A percentile compares a stretch with the other conserved stretches of the same genome.
Conservation (phyloP, 1,140 invertebrate species). For the Batillaria attramentaria region DNA sequence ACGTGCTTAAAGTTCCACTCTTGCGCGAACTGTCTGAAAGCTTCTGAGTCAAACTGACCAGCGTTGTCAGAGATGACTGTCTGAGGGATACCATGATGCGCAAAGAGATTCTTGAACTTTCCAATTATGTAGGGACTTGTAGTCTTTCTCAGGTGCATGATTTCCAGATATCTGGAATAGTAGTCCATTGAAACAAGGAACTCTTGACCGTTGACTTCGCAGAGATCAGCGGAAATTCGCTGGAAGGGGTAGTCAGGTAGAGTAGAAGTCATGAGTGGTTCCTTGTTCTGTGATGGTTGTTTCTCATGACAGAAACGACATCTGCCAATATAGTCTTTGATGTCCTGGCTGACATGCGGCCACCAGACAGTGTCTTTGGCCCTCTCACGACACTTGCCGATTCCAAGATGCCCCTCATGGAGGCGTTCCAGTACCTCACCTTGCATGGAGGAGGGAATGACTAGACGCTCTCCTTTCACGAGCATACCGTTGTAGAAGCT, state of each 20-base stretch:
- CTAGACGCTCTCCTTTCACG: too few relatives aligned
- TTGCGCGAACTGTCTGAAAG: slow-evolving; percentile 32
- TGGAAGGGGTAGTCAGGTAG: slow-evolving; percentile 31
- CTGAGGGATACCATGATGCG: slow-evolving; percentile 14
- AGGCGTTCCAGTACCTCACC: too few relatives aligned
- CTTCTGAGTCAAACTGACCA: slow-evolving; percentile 35
- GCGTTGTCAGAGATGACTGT: slow-evolving; percentile 20
- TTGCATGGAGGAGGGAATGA: too few relatives aligned
- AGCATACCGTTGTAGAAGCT: too few relatives aligned
- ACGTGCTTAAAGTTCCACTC: too few relatives aligned
- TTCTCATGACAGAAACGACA: too few relatives aligned
- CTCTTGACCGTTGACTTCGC: slow-evolving; percentile 9
- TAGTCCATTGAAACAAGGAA: slow-evolving; percentile 31
- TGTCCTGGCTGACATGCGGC: too few relatives aligned
- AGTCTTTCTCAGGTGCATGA: background rate
- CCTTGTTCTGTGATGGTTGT: too few relatives aligned
- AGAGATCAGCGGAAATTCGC: slow-evolving; percentile 28
- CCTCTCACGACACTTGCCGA: too few relatives aligned
- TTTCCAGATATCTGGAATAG: slow-evolving; percentile 28
- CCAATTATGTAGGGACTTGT: background rate
- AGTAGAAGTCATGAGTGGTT: slow-evolving; percentile 14
- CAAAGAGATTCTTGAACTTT: slow-evolving; percentile 25
- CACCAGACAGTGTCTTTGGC: too few relatives aligned
- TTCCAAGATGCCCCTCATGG: too few relatives aligned
- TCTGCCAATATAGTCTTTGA: too few relatives aligned